Base-by-base conservation (phyloP, 2,888 invertebrate genomes). In the Sesamia inferens region DNA sequence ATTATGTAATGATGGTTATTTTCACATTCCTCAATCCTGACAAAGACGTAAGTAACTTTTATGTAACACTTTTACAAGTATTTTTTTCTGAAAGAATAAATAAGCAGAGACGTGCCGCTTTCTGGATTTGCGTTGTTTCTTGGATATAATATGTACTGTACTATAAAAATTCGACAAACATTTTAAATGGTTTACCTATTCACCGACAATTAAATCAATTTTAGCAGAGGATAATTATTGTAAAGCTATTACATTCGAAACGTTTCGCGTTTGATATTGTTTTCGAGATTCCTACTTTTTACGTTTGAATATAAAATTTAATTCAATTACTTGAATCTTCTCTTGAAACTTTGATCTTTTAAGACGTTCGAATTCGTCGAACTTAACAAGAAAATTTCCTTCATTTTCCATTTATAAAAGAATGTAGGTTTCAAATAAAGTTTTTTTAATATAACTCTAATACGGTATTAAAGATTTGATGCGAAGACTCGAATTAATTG, bases 1-100 rank as follows among this genome's bases (percentile, higher is more conserved):
- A 98, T 89, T 98, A 98, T 91, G 97, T 97, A 57, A 97, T 98
- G 97, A 98, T 98, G 98, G 97, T 98, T 54, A 97, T 98, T 82
- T 97, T 98, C 87, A 97, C 98, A 88, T 98, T 98, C 93, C 96
- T 97, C 71, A 97, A 98, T 92, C 97, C 97, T 10, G 97, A 97
- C 81, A 97, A 97, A 93, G 96, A 97, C 85, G 98, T 97, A 92
- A 97, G 97, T 96, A 82, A 47, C 22, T 51, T 54, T 51, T 13
- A 19, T 19, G 2, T 44, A 5, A 51, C 14, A 51, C 6, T 39
- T 39, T 42, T 22, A 39, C 14, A 39, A n/a, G n/a, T 51, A 5
- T 39, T 39, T 39, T 22, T 22, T 16, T 5, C 5, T 42, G 11
- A 3, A 19, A 11, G 8, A 22, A 24, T 42, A 61, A 11, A 11